Percentiles rank a stretch among this genome's conserved stretches.
phyloP scores from a whole-genome alignment of 1,140 invertebrate genomes.

The Harpegnathos saltator region DNA sequence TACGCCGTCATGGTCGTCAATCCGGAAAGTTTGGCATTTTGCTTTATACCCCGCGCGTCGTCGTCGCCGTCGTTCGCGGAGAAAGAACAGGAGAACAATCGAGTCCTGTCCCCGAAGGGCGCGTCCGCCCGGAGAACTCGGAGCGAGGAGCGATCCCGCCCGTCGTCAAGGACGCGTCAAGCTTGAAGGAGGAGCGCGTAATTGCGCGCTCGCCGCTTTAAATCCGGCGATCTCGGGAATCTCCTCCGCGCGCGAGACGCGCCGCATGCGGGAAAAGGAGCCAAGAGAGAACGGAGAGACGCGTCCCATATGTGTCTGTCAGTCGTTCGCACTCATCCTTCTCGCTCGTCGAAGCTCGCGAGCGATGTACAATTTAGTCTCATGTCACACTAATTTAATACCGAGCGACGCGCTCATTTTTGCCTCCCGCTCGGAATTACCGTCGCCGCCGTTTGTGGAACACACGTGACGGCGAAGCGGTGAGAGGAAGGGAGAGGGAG shows the following conservation, averaged over 20 bases:
- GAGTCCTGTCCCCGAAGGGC: constrained; percentile 26
- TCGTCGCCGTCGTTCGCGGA: background rate
- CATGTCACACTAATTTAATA: background rate
- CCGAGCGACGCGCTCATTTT: background rate
- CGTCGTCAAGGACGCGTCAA: constrained; percentile 52
- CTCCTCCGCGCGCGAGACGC: constrained; percentile 5
- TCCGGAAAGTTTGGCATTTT: constrained; percentile 63
- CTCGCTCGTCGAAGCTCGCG: background rate
- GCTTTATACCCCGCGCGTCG: constrained; percentile 14
- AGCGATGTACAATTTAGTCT: background rate
- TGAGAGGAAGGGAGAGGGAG: too few species aligned
- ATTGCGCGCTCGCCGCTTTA: constrained; percentile 63
- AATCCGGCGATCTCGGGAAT: constrained; percentile 58
- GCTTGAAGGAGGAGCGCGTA: constrained; percentile 56
- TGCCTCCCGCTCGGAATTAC: background rate
- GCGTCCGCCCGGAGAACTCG: constrained; percentile 41
- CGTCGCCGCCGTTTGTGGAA: background rate
- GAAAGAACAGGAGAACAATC: constrained; percentile 57
- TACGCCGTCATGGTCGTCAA: constrained; percentile 33
- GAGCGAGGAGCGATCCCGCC: constrained; percentile 52
- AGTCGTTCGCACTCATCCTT: background rate
- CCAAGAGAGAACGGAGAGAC: too few species aligned
- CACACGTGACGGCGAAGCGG: background rate
- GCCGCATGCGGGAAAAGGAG: too few species aligned
- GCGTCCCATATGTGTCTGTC: background rate